phyloP scores from a whole-genome alignment of 2,797 vertebrate species.

The Galagoides demidoff region DNA sequence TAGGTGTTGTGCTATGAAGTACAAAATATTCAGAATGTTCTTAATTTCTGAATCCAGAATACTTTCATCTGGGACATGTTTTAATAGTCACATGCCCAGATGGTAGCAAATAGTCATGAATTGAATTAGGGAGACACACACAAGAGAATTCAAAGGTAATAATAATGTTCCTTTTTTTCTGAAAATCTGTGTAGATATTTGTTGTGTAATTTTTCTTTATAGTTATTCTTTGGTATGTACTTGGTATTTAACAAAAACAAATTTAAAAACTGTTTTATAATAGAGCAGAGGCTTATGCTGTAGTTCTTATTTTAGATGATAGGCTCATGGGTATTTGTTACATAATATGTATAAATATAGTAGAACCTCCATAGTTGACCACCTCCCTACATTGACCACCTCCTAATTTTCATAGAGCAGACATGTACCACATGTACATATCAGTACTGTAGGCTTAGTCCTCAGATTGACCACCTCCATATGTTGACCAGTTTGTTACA shows the following conservation, averaged over 20 bases:
- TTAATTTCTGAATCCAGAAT: not conserved
- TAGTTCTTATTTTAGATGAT: not conserved
- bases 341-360: not conserved
- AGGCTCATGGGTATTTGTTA: not conserved
- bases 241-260: not conserved
- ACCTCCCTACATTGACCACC: no score
- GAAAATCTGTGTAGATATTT: not conserved
- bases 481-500: no score
- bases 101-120: not conserved
- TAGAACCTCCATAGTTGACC: no score
- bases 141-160: not conserved
- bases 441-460: no score
- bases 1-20: not conserved
- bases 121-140: not conserved
- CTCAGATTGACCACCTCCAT: no score
- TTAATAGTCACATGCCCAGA: not conserved
- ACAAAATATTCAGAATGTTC: not conserved
- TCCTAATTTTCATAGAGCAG: no score
- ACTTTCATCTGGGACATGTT: not conserved
- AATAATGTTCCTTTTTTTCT: not conserved
- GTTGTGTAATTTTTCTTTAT: not conserved
- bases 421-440: no score
- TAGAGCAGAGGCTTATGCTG: not conserved
- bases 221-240: not conserved
- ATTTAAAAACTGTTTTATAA: not conserved